Percentiles rank a stretch among this genome's conserved stretches.
Evolutionary conservation across 2,888 invertebrate genomes (phyloP).

Genomic region (Andrena hattorfiana): DNA sequence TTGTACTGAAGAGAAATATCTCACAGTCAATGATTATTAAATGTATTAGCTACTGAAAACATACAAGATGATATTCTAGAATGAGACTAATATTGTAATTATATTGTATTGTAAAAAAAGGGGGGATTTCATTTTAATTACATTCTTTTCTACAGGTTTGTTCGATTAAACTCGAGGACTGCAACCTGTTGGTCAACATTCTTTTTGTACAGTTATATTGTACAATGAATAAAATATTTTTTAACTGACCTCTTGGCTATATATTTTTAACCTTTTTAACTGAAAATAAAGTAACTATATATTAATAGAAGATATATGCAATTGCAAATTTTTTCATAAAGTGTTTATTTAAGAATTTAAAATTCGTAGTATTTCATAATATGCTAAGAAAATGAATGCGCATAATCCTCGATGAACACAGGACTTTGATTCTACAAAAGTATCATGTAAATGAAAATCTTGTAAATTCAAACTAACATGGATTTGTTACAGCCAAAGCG

Average conservation of each 20-base stretch:
- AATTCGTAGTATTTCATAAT: too few relatives aligned
- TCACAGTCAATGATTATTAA: slow-evolving; percentile 86
- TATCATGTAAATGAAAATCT: too few relatives aligned
- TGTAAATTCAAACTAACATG: too few relatives aligned
- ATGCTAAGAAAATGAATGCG: too few relatives aligned
- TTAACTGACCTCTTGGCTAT: slow-evolving; percentile 33
- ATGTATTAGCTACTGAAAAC: slow-evolving; percentile 88
- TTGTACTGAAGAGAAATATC: slow-evolving; percentile 17
- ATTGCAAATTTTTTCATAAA: background rate
- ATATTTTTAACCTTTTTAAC: slow-evolving; percentile 1
- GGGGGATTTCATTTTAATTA: slow-evolving; percentile 26
- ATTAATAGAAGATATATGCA: too few relatives aligned
- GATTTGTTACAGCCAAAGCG: too few relatives aligned
- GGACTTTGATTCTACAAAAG: too few relatives aligned
- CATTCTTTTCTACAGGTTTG: slow-evolving; percentile 88
- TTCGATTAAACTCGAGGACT: slow-evolving; percentile 88
- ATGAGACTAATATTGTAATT: slow-evolving; percentile 71
- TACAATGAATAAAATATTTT: slow-evolving; percentile 78
- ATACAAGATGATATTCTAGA: slow-evolving; percentile 68
- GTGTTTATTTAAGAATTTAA: background rate
- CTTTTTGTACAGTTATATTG: slow-evolving; percentile 82
- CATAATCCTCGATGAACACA: too few relatives aligned
- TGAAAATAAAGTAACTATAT: background rate
- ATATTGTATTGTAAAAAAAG: background rate
- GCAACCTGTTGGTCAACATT: slow-evolving; percentile 70